Evolutionary conservation across 2,797 vertebrate species (phyloP).

Genomic region (Pangasius sanitwongsei): DNA sequence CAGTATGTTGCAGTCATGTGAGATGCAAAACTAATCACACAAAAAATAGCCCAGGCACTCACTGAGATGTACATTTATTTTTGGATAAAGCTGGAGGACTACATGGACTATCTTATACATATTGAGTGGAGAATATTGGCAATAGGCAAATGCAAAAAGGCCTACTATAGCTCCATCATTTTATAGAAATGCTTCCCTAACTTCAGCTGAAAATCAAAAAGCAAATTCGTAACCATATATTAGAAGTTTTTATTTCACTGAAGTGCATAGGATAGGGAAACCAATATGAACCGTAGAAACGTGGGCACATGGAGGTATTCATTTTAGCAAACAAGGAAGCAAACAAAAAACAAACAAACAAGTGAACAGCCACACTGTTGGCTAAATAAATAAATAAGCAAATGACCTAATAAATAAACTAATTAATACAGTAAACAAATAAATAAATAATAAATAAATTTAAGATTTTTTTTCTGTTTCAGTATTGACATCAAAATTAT

Average conservation of each 20-base stretch:
- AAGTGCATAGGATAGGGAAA: neutral
- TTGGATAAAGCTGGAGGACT: slow-evolving; percentile 2
- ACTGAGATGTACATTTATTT: slow-evolving; percentile 8
- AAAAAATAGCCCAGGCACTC: slow-evolving; percentile 23
- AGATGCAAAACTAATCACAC: slow-evolving; percentile 21
- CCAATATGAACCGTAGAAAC: neutral
- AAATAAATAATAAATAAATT: neutral
- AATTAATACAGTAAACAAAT: neutral
- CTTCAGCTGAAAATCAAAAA: neutral
- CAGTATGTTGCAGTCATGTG: slow-evolving; percentile 16
- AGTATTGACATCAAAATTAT: neutral
- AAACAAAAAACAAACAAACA: neutral
- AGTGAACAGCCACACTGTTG: neutral
- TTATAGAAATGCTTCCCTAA: neutral
- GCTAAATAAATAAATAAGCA: neutral
- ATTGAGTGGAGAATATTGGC: neutral
- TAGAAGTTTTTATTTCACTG: neutral
- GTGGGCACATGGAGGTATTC: neutral
- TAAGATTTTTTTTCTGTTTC: neutral
- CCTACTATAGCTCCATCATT: neutral
- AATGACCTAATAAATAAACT: neutral
- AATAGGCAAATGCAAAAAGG: neutral
- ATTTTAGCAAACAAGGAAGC: neutral
- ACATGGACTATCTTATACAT: neutral
- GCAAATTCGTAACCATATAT: neutral